These are phyloP conservation scores for Agriotes lineatus DNA, from an alignment of 2,888 invertebrate species.

Conservation along the genomic window DNA sequence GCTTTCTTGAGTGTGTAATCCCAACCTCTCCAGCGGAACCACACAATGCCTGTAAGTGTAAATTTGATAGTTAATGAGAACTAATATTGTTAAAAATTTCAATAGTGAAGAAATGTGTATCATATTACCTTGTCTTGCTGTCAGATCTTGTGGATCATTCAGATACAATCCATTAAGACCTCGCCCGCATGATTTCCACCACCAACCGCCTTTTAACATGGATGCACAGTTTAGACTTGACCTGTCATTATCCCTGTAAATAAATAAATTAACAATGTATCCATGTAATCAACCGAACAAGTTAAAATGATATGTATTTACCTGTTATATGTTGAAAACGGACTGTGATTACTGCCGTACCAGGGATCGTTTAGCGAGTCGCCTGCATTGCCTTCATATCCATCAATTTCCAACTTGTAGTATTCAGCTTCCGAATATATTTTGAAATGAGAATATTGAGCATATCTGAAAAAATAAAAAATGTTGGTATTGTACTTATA, in stretches of 20 bases:
- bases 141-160: constrained; percentile 90
- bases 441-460: constrained; percentile 92
- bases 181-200: constrained; percentile 95
- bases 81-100: too few species aligned
- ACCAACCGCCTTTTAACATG: constrained; percentile 95
- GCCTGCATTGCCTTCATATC: constrained; percentile 91
- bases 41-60: constrained; percentile 93
- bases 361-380: constrained; percentile 94
- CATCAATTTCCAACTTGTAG: constrained; percentile 92
- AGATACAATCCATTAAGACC: constrained; percentile 91
- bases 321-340: constrained; percentile 93
- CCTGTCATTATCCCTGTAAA: constrained; percentile 86
- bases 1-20: constrained; percentile 92
- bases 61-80: too few species aligned
- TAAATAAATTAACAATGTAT: too few species aligned
- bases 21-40: constrained; percentile 97
- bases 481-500: too few species aligned
- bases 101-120: too few species aligned
- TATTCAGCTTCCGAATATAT: constrained; percentile 93
- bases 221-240: constrained; percentile 93
- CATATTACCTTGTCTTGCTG: constrained; percentile 84
- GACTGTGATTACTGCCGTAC: constrained; percentile 94
- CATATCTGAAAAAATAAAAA: constrained; percentile 81
- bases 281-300: too few species aligned
- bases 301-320: too few species aligned